Evolutionary conservation across 2,797 vertebrate genomes (phyloP), one percentile per base, ranked within the genome.

Genomic region (Poeciliopsis turneri): DNA sequence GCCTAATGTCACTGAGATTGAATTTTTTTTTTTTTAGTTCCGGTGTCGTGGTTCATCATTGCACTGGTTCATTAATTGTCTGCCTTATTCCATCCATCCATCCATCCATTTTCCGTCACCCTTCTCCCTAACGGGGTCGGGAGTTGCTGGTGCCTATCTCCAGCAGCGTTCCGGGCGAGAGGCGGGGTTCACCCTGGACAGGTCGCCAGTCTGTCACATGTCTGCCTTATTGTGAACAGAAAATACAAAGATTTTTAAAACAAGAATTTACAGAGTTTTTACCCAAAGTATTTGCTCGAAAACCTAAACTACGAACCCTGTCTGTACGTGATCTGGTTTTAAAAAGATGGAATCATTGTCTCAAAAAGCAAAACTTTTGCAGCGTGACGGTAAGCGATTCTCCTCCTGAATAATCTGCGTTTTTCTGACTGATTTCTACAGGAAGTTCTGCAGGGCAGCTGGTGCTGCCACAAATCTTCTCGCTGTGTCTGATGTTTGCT

Each of bases 401-500:
- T 57, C 0, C 11, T 46, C 5, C 20, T 75, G 1, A 68, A 45
- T 78, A 72, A 80, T 20, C 10, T 51, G 15, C 80, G 18, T 4
- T 5, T 53, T 43, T 4, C 39, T 43, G 23, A 84, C 20, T 75
- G 36, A 51, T 43, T 3, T 10, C 57, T 10, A 1, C 77, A 92
- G 91, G 69, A 71, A 79, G 20, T n/a, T 69, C 66, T 76, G 82
- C 86, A 28, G 85, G 83, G 66, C 28, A n/a, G n/a, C 73, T 43
- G 16, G 36, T 91, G 75, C 33, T 51, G 5, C 85, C 90, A 28
- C 66, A 77, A 78, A 76, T 64, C 64, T 69, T 81, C 78, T 80
- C 91, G 13, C 78, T 91, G 0, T 47, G 30, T 16, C 55, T 90
- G 55, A 79, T 86, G 84, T 72, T 89, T 51, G 82, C 81, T 66